phyloP scores from a whole-genome alignment of 2,113 vertebrate genomes.

The Ptilorrhoa leucosticta region DNA sequence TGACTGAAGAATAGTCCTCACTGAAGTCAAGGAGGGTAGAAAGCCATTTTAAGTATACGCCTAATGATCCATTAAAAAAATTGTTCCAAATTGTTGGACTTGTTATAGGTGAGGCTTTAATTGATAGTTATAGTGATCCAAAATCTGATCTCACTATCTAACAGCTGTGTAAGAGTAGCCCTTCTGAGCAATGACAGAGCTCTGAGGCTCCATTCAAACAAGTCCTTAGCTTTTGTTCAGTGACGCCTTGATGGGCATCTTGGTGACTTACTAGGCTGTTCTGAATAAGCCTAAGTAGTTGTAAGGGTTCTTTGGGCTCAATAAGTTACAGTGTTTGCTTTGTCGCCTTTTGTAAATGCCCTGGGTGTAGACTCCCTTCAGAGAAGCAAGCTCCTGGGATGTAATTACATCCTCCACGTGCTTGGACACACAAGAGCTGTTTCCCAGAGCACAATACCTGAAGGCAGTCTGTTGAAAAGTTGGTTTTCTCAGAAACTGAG shows the following conservation, averaged over 20 bases:
- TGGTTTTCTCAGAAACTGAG: not conserved
- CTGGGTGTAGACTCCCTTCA: not conserved
- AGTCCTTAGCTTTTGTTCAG: not conserved
- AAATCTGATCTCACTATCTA: not conserved
- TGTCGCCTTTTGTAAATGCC: not conserved
- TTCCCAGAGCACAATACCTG: not conserved
- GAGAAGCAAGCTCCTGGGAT: not conserved
- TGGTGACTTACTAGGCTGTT: not conserved
- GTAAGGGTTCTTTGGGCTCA: not conserved
- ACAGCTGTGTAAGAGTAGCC: not conserved
- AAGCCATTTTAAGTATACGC: not conserved
- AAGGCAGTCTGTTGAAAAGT: not conserved
- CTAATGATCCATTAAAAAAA: not conserved
- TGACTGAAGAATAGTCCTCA: not conserved
- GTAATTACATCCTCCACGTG: accelerated
- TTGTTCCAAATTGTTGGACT: not conserved
- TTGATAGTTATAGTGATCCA: not conserved
- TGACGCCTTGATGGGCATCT: not conserved
- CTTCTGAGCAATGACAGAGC: not conserved
- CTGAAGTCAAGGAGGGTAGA: not conserved
- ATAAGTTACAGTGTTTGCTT: not conserved
- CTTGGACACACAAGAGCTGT: not conserved
- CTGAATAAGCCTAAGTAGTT: not conserved
- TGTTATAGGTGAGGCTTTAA: not conserved
- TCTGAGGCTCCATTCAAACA: not conserved